These are phyloP conservation scores for Acronicta aceris DNA, from an alignment of 2,888 invertebrate species.

Conservation along the genomic window DNA sequence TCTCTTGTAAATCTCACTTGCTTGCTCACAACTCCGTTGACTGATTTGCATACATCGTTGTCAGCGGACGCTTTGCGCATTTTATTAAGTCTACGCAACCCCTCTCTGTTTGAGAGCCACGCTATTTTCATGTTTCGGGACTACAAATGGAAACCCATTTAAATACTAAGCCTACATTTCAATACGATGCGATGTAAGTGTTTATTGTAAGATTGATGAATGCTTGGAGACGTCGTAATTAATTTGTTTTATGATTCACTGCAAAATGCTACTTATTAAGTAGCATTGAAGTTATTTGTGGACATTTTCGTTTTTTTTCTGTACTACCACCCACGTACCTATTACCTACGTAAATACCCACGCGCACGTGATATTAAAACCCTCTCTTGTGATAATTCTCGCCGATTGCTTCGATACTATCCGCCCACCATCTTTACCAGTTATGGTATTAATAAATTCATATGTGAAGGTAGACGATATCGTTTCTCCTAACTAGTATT, in stretches of 20 bases:
- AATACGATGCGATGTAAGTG: conserved; percentile 80
- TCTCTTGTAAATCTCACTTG: background rate
- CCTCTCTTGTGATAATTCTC: too few relatives aligned
- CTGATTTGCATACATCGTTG: conserved; percentile 67
- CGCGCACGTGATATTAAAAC: too few relatives aligned
- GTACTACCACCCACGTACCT: too few relatives aligned
- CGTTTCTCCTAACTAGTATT: too few relatives aligned
- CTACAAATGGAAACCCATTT: conserved; percentile 89
- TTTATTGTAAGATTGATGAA: conserved; percentile 65
- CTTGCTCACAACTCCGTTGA: conserved; percentile 16
- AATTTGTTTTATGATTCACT: conserved; percentile 17
- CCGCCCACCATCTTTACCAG: too few relatives aligned
- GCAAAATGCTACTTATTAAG: too few relatives aligned
- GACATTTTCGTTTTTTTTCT: too few relatives aligned
- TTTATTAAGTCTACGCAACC: conserved; percentile 79
- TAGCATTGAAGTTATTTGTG: too few relatives aligned
- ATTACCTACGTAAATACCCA: too few relatives aligned
- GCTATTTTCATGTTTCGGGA: conserved; percentile 89
- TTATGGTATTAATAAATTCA: too few relatives aligned
- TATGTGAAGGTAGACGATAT: too few relatives aligned
- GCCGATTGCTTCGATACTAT: too few relatives aligned
- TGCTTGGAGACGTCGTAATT: conserved; percentile 28
- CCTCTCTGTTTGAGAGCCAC: conserved; percentile 87
- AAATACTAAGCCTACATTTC: conserved; percentile 88
- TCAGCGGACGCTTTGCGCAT: conserved; percentile 64